These are phyloP conservation scores for Halcyon smyrnensis DNA, from an alignment of 2,797 vertebrate genomes.

Conservation along the genomic window DNA sequence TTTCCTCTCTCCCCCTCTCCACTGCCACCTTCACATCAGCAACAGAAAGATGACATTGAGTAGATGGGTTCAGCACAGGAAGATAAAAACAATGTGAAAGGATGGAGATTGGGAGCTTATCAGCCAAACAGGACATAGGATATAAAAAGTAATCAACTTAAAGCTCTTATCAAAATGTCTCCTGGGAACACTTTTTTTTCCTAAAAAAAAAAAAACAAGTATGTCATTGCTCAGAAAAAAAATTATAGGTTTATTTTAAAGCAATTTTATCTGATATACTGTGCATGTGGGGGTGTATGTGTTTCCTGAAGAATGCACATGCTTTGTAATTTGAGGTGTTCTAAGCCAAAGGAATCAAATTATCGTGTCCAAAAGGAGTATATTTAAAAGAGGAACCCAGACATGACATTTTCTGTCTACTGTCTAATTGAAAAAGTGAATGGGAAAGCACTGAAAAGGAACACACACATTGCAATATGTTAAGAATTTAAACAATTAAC, in stretches of 20 bases:
- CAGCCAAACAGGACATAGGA: slow-evolving; percentile 65
- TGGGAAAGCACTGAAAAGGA: neutral
- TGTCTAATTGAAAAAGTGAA: neutral
- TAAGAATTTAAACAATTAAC: slow-evolving; percentile 30
- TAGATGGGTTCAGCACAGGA: slow-evolving; percentile 38
- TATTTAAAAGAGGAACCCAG: slow-evolving; percentile 17
- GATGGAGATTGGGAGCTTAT: slow-evolving; percentile 76
- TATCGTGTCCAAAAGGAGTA: neutral
- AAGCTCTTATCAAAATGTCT: slow-evolving; percentile 80
- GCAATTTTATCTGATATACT: slow-evolving; percentile 38
- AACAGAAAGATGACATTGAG: slow-evolving; percentile 69
- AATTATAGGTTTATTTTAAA: slow-evolving; percentile 70
- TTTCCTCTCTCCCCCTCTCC: neutral
- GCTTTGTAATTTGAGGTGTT: slow-evolving; percentile 33
- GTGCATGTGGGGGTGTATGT: neutral
- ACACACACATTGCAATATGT: neutral
- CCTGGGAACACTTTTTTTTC: slow-evolving; percentile 1
- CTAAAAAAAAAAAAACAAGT: neutral
- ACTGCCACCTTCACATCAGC: neutral
- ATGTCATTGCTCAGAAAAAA: slow-evolving; percentile 71
- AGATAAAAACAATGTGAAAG: slow-evolving; percentile 80
- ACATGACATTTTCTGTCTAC: neutral
- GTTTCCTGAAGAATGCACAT: neutral
- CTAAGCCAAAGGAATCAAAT: slow-evolving; percentile 16
- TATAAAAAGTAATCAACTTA: slow-evolving; percentile 79